phyloP scores from a whole-genome alignment of 92 coral and sea anemone species.

The Metridium senile region DNA sequence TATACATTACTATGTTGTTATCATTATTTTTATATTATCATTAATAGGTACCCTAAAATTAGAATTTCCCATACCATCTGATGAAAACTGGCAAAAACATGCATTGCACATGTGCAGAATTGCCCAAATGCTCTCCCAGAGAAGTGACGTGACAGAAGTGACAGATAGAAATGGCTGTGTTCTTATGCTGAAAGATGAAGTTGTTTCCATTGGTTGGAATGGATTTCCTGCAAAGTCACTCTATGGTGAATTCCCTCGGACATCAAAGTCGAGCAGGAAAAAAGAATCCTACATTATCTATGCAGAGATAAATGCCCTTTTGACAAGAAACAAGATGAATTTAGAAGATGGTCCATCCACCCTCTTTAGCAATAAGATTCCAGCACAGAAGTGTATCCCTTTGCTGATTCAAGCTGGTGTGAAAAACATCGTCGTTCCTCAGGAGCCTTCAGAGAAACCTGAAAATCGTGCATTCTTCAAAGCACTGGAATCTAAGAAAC shows the following conservation, averaged over 20 bases:
- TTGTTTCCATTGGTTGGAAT: constrained; percentile 83
- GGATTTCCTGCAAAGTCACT: constrained; percentile 87
- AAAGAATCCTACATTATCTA: constrained; percentile 78
- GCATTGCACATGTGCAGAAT: constrained; percentile 53
- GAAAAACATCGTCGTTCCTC: constrained; percentile 49
- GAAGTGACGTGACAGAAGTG: constrained; percentile 90
- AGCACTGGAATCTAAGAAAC: constrained; percentile 3
- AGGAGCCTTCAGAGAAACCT: constrained; percentile 4
- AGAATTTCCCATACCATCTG: constrained; percentile 3
- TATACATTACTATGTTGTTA: not conserved
- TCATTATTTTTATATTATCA: not conserved
- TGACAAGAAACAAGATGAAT: constrained; percentile 55
- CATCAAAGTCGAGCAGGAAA: too few species aligned
- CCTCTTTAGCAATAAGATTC: constrained; percentile 77
- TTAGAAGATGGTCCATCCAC: constrained; percentile 43
- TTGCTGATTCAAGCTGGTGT: constrained; percentile 63
- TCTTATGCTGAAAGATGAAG: constrained; percentile 53
- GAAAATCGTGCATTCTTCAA: constrained; percentile 6
- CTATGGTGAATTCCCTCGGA: constrained; percentile 86
- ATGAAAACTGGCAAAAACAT: constrained; percentile 36
- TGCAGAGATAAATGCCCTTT: constrained; percentile 84
- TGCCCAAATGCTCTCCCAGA: constrained; percentile 72
- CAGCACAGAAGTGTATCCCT: constrained; percentile 77
- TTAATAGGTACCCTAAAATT: too few species aligned
- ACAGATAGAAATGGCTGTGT: constrained; percentile 89